A percentile compares a stretch with the other conserved stretches of the same genome.
phyloP scores from a whole-genome alignment of 2,888 invertebrate genomes.

The Pinctada fucata region DNA sequence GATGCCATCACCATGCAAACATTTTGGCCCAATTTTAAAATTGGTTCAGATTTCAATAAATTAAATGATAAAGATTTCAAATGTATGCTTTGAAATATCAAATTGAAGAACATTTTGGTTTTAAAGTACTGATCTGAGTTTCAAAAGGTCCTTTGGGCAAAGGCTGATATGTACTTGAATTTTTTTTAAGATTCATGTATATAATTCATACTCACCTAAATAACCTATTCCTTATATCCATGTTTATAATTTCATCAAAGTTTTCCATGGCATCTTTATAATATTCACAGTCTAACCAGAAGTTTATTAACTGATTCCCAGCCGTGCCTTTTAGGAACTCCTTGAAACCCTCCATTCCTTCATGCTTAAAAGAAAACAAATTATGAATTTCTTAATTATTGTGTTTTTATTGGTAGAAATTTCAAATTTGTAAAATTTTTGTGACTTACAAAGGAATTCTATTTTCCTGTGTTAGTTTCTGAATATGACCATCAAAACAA shows the following conservation, averaged over 20 bases:
- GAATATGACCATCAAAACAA: no score
- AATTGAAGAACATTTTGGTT: no score
- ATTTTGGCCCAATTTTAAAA: not conserved
- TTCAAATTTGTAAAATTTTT: no score
- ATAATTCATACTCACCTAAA: slow-evolving; percentile 74
- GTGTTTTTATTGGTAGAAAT: not conserved
- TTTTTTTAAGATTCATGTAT: no score
- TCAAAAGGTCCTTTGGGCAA: no score
- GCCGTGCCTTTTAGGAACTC: slow-evolving; percentile 72
- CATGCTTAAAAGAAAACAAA: slow-evolving; percentile 56
- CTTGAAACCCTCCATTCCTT: slow-evolving; percentile 72
- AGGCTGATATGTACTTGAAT: no score
- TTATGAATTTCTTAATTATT: no score
- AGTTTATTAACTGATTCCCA: slow-evolving; percentile 71
- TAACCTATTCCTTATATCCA: slow-evolving; percentile 70
- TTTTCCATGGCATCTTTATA: slow-evolving; percentile 76
- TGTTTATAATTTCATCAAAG: slow-evolving; percentile 68
- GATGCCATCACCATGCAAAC: no score
- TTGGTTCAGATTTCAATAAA: not conserved
- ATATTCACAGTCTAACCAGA: slow-evolving; percentile 77
- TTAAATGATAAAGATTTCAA: not conserved
- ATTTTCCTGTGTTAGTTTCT: no score
- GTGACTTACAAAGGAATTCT: no score
- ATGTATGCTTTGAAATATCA: no score
- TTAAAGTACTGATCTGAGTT: no score